A percentile compares a stretch with the other conserved stretches of the same genome.
Conservation (phyloP, 2,797 vertebrate genomes). For the Setipinna tenuifilis region DNA sequence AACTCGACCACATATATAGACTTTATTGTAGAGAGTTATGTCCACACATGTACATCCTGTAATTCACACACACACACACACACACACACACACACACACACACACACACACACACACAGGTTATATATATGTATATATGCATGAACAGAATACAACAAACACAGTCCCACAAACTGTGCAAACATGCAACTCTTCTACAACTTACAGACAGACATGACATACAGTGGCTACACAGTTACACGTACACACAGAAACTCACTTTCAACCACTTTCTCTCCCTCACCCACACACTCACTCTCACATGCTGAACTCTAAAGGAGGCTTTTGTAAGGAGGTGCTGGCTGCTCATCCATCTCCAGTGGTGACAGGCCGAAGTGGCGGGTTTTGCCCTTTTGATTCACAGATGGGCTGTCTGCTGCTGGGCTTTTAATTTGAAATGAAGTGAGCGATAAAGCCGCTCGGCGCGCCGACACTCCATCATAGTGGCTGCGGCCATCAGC, state of each 20-base stretch:
- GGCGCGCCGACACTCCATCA: slow-evolving; percentile 52
- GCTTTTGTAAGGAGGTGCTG: slow-evolving; percentile 36
- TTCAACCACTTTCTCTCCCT: too few species aligned
- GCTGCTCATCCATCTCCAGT: slow-evolving; percentile 56
- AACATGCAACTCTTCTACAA: neutral
- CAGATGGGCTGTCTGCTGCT: slow-evolving; percentile 57
- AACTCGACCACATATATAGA: slow-evolving; percentile 18
- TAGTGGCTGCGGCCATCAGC: slow-evolving; percentile 53
- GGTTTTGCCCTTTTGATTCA: slow-evolving; percentile 62
- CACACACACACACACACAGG: neutral
- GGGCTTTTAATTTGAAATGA: slow-evolving; percentile 68
- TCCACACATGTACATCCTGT: neutral
- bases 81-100: neutral
- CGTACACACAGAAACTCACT: too few species aligned
- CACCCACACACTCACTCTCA: neutral
- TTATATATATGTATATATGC: too few species aligned
- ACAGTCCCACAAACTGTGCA: neutral
- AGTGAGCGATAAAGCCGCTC: slow-evolving; percentile 55
- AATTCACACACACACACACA: slow-evolving; percentile 22
- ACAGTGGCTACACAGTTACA: neutral
- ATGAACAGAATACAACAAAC: neutral
- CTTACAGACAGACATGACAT: neutral
- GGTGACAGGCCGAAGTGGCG: slow-evolving; percentile 61
- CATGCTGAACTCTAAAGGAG: slow-evolving; percentile 33
- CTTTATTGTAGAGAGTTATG: slow-evolving; percentile 21